phyloP scores from a whole-genome alignment of 2,797 vertebrate genomes.

The Poecilia picta region DNA sequence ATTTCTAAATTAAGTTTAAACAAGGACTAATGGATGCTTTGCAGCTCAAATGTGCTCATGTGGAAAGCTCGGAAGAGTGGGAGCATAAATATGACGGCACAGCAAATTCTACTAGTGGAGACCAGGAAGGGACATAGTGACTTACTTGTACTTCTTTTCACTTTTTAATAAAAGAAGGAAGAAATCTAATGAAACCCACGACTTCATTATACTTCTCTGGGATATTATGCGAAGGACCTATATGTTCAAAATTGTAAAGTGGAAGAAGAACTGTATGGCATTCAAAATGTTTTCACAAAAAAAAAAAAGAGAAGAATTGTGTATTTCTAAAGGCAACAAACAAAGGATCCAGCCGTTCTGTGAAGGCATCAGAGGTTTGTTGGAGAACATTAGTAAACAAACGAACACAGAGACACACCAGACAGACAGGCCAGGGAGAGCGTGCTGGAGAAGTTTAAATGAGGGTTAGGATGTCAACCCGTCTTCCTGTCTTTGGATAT shows the following conservation, averaged over 20 bases:
- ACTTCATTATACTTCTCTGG: background rate
- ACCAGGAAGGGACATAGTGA: background rate
- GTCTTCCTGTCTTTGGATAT: too few relatives aligned
- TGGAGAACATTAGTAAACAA: background rate
- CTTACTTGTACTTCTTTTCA: background rate
- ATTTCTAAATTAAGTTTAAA: conserved; percentile 7
- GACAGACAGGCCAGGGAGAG: background rate
- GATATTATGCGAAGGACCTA: background rate
- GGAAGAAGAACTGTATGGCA: background rate
- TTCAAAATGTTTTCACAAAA: background rate
- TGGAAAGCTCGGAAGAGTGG: background rate
- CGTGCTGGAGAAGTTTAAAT: too few relatives aligned
- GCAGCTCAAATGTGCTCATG: background rate
- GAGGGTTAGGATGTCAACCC: too few relatives aligned
- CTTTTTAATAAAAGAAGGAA: too few relatives aligned
- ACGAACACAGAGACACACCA: background rate
- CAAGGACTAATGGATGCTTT: background rate
- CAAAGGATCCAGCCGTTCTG: background rate
- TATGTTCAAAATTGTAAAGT: background rate
- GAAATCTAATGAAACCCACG: background rate
- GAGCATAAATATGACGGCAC: background rate
- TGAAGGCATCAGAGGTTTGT: background rate
- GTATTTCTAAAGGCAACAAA: background rate
- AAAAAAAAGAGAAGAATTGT: background rate
- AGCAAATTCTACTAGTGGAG: background rate